Evolutionary conservation across 2,888 invertebrate genomes (phyloP), one percentile per base, ranked within the genome.

Genomic region (Eupelmus urozonus): DNA sequence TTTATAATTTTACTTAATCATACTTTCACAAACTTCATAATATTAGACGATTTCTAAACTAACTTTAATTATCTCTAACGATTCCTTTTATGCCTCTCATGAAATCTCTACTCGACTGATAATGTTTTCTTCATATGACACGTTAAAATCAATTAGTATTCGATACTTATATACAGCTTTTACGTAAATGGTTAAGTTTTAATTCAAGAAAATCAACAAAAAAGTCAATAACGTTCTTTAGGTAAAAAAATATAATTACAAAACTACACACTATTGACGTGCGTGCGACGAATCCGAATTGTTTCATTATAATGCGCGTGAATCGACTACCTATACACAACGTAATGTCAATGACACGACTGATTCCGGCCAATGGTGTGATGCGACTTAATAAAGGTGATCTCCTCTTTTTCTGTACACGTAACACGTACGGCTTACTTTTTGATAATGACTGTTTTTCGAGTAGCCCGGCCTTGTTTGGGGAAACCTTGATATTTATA

Each of bases 291-390:
- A 62, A 62, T 62, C 62, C 23, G 34, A 59, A n/a, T 34, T 18
- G 34, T 29, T n/a, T 59, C 29, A 59, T 59, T 59, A 49, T n/a
- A 34, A 34, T 34, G 34, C 45, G 2, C 45, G 9, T 16, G 45
- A 2, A 34, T 34, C 49, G 49, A 0, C 4, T 49, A 53, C 53
- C 11, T 1, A 55, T 55, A 23, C 25, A 55, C 16, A 62, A 29
- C 40, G 16, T 40, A 51, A 62, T 62, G 51, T 71, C 51, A 71
- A 71, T 71, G 71, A 71, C 71, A 60, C 51, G 34, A 51, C 62
- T 71, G 25, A n/a, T 25, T 70, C 42, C 27, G 29, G 27, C 11
- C 45, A 23, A 27, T 25, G 29, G 59, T 70, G 59, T 29, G 59
- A 59, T 29, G 16, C 40, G 59, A 49, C 59, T 49, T 49, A 18